Base-by-base conservation (phyloP, 2,888 invertebrate genomes). In the Timandra comae region DNA sequence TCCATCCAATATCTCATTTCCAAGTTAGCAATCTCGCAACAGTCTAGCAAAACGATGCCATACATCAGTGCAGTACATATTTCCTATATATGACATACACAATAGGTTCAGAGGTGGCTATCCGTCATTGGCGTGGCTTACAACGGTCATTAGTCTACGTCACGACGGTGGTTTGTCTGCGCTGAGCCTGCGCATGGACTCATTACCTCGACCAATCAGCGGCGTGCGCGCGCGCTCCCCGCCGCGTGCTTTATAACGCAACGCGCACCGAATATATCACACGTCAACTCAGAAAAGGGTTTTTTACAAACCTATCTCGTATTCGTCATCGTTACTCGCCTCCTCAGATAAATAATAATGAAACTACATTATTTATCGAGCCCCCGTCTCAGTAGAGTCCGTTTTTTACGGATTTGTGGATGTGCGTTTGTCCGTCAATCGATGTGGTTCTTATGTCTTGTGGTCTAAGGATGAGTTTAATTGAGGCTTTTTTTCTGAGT, bases 271-370 rank as follows among this genome's bases (percentile, higher is more conserved):
- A 65, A 84, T 84, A 82, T 81, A 79, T 85, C 81, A 79, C 72
- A 58, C 74, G 81, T 80, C 81, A 76, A 62, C 55, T 55, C 67
- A 65, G 65, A 66, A 76, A 80, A 73, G 71, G 68, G 64, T 24
- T 69, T 73, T 74, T 76, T 73, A 77, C 74, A 69, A 74, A 76
- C 75, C 69, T 73, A 80, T 80, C 80, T 77, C 66, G 65, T 78
- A 84, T 85, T 80, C 84, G 82, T 85, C 84, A 84, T 84, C 82
- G 82, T 82, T 82, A 76, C 50, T n/a, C n/a, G n/a, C 57, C 49
- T 46, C 53, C 51, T 55, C 70, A 63, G 64, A 80, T 82, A 81
- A 81, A 81, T 84, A 78, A 79, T 70, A 70, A 69, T 62, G 69
- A 65, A 68, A 72, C 67, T 60, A 59, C 62, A 66, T 73, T 74